Conservation (phyloP, 2,113 vertebrate genomes). For the Peromyscus maniculatus region DNA sequence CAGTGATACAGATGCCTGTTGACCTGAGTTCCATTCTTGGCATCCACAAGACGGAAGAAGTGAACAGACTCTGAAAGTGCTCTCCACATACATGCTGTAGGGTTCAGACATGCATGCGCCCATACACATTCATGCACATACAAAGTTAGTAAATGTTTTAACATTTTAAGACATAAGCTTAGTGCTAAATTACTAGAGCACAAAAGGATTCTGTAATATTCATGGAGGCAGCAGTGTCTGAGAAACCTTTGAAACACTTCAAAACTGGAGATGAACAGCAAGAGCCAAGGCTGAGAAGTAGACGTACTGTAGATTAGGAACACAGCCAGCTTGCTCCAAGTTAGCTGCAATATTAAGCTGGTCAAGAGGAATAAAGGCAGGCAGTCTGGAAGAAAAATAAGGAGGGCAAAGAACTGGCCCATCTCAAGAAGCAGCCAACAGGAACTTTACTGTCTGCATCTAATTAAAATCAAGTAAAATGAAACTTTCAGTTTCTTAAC, state of each 20-base stretch:
- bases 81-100: background rate
- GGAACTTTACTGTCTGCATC: background rate
- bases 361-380: background rate
- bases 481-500: conserved; percentile 30
- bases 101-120: no score
- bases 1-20: background rate
- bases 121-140: background rate
- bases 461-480: conserved; percentile 38
- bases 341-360: background rate
- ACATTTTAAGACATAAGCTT: background rate
- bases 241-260: background rate
- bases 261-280: conserved; percentile 1
- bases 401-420: background rate
- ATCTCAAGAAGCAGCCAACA: background rate
- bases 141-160: background rate
- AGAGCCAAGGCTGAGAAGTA: background rate
- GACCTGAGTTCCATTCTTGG: background rate
- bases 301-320: conserved; percentile 26
- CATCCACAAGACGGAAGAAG: background rate
- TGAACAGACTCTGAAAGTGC: background rate
- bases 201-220: conserved; percentile 16
- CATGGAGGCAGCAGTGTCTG: background rate
- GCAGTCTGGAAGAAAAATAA: background rate
- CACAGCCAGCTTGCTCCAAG: background rate
- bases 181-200: conserved; percentile 10